These are phyloP conservation scores for Lepidochrysops patricia DNA, from an alignment of 2,888 invertebrate species.

Conservation along the genomic window DNA sequence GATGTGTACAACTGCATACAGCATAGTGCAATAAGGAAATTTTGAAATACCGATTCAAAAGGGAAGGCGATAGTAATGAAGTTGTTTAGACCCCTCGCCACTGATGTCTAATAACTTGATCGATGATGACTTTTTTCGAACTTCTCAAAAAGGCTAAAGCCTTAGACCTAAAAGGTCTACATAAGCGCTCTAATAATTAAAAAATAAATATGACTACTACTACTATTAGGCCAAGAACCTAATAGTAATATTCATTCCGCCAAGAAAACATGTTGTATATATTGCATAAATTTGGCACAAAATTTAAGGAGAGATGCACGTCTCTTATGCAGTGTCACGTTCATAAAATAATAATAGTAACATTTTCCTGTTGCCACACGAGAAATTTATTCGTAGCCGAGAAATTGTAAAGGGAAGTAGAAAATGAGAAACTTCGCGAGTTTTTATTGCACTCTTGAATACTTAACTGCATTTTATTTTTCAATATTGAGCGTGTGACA, in stretches of 20 bases:
- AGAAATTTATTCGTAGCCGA: conserved; percentile 4
- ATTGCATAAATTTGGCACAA: conserved; percentile 6
- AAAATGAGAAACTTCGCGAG: conserved; percentile 14
- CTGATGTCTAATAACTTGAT: no score
- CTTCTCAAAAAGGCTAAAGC: no score
- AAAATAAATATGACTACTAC: no score
- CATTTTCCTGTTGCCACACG: conserved; percentile 11
- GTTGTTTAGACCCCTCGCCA: no score
- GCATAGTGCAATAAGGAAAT: no score
- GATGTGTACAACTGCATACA: no score
- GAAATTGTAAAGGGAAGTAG: conserved; percentile 13
- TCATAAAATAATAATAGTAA: conserved; percentile 12
- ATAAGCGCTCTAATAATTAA: no score
- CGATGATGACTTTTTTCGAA: no score
- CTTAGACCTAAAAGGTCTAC: no score
- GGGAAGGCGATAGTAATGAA: no score
- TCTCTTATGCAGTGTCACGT: conserved; percentile 10
- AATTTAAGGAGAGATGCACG: neutral
- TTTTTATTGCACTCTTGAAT: conserved; percentile 11
- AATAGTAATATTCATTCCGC: neutral
- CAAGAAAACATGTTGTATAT: neutral
- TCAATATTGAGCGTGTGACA: conserved; percentile 10
- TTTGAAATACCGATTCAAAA: no score
- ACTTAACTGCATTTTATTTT: conserved; percentile 11
- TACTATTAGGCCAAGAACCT: neutral